Percentiles rank a stretch among this genome's conserved stretches.
phyloP scores from a whole-genome alignment of 2,113 vertebrate species.

The Fulmarus glacialis region DNA sequence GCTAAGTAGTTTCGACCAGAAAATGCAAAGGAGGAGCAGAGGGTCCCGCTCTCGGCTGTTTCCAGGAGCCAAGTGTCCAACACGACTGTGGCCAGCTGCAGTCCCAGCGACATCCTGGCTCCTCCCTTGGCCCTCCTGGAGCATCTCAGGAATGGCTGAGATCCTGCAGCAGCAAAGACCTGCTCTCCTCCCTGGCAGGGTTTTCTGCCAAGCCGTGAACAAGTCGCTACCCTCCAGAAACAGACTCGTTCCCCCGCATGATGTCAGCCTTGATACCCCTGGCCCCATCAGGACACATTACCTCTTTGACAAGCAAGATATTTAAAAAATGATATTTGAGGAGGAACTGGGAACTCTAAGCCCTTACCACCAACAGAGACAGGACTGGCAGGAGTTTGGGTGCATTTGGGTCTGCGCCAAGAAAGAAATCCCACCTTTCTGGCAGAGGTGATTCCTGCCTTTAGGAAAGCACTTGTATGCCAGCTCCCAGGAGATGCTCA shows the following conservation, averaged over 20 bases:
- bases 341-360: background rate
- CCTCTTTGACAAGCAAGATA: background rate
- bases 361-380: background rate
- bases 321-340: background rate
- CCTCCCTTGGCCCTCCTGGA: background rate
- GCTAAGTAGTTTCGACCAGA: background rate
- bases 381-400: background rate
- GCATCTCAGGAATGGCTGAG: background rate
- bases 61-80: background rate
- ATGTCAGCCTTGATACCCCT: background rate
- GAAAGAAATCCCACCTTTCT: background rate
- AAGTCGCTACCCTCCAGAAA: background rate
- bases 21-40: background rate
- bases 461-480: background rate
- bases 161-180: background rate
- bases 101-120: background rate
- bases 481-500: background rate
- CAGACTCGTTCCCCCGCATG: background rate
- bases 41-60: background rate
- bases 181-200: background rate
- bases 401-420: background rate
- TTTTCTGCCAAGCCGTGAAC: background rate
- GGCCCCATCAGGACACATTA: background rate
- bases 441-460: background rate
- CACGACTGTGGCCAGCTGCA: rapidly evolving